Percentiles rank a stretch among this genome's conserved stretches.
phyloP scores from a whole-genome alignment of 2,888 invertebrate species.

The Diloba caeruleocephala region DNA sequence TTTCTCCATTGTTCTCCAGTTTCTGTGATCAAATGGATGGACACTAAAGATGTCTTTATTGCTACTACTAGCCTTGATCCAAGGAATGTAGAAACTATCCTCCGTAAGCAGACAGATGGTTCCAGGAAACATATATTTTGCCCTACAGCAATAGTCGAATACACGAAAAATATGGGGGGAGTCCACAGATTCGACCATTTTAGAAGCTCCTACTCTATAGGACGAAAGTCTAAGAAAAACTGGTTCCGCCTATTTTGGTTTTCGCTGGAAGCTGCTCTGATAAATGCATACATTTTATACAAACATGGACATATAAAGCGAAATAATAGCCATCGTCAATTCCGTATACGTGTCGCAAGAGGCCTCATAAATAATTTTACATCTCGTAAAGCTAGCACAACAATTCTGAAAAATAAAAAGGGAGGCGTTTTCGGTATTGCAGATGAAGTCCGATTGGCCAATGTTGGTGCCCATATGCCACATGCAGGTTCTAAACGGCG shows the following conservation, averaged over 20 bases:
- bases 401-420: too few species aligned
- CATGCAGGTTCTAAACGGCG: too few species aligned
- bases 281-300: not conserved
- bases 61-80: not conserved
- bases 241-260: not conserved
- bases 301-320: not conserved
- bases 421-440: too few species aligned
- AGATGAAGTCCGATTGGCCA: too few species aligned
- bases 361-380: conserved; percentile 5
- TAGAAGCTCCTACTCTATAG: not conserved
- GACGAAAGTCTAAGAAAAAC: not conserved
- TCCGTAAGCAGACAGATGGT: not conserved
- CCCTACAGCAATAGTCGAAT: not conserved
- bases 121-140: not conserved
- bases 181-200: not conserved
- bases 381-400: not conserved
- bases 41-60: not conserved
- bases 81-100: not conserved
- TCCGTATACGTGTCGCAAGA: not conserved
- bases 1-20: not conserved
- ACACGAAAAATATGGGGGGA: not conserved
- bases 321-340: not conserved
- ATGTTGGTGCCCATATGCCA: too few species aligned
- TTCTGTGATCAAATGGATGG: not conserved
- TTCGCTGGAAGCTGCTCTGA: not conserved